phyloP scores from a whole-genome alignment of 1,140 invertebrate species.

The Sarcophaga bullata region DNA sequence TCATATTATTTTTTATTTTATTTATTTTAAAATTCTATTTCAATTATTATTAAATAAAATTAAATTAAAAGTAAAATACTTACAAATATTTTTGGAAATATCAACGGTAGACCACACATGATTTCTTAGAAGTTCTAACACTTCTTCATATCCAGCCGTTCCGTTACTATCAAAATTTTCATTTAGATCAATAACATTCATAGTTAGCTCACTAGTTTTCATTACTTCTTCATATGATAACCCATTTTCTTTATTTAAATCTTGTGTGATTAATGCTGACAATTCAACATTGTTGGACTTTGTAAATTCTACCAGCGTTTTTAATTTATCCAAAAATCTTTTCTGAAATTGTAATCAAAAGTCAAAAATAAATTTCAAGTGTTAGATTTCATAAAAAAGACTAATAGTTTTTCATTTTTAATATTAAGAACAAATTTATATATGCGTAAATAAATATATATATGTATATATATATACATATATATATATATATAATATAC shows the following conservation, averaged over 20 bases:
- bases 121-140: constrained; percentile 7
- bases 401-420: too few species aligned
- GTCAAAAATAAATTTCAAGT: too few species aligned
- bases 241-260: not conserved
- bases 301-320: not conserved
- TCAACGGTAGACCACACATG: constrained; percentile 6
- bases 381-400: too few species aligned
- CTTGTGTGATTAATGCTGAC: not conserved
- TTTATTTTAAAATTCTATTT: too few species aligned
- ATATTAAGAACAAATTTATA: too few species aligned
- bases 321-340: not conserved
- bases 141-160: not conserved
- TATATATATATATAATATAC: too few species aligned
- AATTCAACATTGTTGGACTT: constrained; percentile 5
- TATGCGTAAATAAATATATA: too few species aligned
- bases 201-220: not conserved
- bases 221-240: not conserved
- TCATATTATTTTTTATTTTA: too few species aligned
- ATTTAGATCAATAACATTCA: constrained; percentile 12
- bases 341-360: not conserved
- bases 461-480: too few species aligned
- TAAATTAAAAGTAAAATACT: too few species aligned
- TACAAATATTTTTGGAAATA: too few species aligned
- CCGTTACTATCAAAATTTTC: not conserved
- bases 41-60: too few species aligned